phyloP scores from a whole-genome alignment of 1,140 invertebrate genomes.

The Nebria ingens region DNA sequence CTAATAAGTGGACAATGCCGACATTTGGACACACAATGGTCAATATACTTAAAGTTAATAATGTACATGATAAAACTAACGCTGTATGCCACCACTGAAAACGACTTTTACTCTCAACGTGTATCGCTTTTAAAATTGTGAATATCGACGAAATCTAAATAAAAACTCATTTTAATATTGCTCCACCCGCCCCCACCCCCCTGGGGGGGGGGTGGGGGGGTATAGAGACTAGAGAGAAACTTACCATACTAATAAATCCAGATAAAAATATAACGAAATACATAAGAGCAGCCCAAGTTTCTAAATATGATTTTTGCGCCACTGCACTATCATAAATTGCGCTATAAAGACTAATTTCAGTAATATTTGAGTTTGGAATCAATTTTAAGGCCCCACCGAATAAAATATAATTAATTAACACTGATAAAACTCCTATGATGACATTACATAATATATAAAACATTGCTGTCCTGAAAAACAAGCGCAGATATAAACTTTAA shows the following conservation, averaged over 20 bases:
- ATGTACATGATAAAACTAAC: conserved; percentile 24
- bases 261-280: conserved; percentile 35
- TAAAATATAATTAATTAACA: conserved; percentile 34
- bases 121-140: conserved; percentile 35
- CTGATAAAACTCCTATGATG: conserved; percentile 32
- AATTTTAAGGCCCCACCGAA: conserved; percentile 22
- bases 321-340: conserved; percentile 37
- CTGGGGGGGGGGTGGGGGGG: no score
- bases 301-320: conserved; percentile 23
- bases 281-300: conserved; percentile 34
- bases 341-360: conserved; percentile 33
- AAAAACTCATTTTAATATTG: no score
- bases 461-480: conserved; percentile 34
- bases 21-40: conserved; percentile 25
- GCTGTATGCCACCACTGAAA: conserved; percentile 35
- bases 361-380: conserved; percentile 17
- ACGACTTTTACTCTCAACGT: conserved; percentile 33
- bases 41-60: conserved; percentile 29
- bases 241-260: conserved; percentile 41
- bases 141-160: no score
- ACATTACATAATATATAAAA: conserved; percentile 36
- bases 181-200: no score
- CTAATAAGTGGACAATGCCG: conserved; percentile 37
- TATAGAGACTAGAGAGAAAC: no score
- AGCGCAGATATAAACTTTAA: conserved; percentile 19